Percentiles rank a stretch among this genome's conserved stretches.
These are phyloP conservation scores for Larimichthys crocea DNA, from an alignment of 2,113 vertebrate species.

Conservation along the genomic window DNA sequence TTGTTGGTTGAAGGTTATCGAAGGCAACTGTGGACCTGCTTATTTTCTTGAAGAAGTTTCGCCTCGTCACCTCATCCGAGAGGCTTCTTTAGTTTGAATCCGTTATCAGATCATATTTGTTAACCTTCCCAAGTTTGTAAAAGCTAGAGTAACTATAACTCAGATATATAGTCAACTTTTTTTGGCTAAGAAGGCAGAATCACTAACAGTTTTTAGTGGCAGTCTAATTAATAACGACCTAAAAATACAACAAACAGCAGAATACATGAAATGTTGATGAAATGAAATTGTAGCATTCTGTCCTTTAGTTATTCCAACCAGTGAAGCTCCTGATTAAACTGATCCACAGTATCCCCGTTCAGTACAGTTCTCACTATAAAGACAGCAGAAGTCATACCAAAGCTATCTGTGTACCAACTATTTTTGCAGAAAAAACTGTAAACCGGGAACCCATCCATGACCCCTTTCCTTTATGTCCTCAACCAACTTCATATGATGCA, in stretches of 20 bases:
- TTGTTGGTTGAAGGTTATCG: no score
- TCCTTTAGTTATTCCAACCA: neutral
- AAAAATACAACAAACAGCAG: neutral
- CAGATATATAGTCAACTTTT: neutral
- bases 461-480: constrained; percentile 13
- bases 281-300: neutral
- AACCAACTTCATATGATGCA: constrained; percentile 8
- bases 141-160: neutral
- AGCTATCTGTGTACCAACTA: neutral
- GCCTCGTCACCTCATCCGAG: neutral
- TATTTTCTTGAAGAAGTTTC: no score
- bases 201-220: neutral
- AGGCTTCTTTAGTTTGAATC: no score
- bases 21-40: no score
- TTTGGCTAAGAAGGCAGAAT: neutral
- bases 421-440: constrained; percentile 3
- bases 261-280: neutral
- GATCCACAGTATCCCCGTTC: neutral
- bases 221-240: neutral
- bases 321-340: neutral
- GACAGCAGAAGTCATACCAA: neutral
- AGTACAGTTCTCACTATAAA: neutral
- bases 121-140: neutral
- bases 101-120: neutral
- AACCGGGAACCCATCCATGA: neutral